Conservation (phyloP, 1,140 invertebrate genomes). For the Cydia strobilella region DNA sequence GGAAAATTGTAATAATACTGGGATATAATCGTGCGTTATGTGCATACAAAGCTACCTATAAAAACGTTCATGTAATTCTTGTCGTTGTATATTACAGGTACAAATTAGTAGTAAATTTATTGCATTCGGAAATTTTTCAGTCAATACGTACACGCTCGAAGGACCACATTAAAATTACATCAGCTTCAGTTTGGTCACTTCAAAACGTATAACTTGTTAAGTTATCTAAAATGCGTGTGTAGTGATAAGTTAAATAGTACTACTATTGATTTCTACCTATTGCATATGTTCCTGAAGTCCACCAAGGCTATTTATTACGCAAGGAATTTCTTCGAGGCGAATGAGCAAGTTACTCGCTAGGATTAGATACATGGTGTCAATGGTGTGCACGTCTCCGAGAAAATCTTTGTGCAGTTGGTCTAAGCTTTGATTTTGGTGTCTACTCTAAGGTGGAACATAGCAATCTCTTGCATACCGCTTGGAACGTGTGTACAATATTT, state of each 20-base stretch:
- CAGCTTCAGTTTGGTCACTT: background rate
- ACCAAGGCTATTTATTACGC: background rate
- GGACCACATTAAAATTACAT: background rate
- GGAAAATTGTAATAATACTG: background rate
- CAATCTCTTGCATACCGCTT: slow-evolving; percentile 53
- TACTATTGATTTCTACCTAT: background rate
- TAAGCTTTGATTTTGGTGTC: slow-evolving; percentile 4
- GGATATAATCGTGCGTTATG: background rate
- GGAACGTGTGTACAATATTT: slow-evolving; percentile 74
- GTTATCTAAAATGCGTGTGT: slow-evolving; percentile 1
- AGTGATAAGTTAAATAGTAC: slow-evolving; percentile 10
- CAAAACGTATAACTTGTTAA: background rate
- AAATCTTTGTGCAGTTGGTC: background rate
- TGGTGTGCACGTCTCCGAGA: background rate
- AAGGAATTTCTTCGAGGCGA: background rate
- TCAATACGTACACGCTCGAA: slow-evolving; percentile 8
- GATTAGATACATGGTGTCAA: slow-evolving; percentile 2
- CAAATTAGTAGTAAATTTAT: slow-evolving; percentile 13
- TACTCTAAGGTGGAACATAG: slow-evolving; percentile 19
- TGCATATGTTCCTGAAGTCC: background rate
- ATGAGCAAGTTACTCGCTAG: background rate
- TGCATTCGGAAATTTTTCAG: slow-evolving; percentile 15
- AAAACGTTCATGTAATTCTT: background rate
- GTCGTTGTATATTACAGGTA: background rate
- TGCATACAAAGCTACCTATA: background rate